Evolutionary conservation across 53 echinoderm and acorn worm genomes (phyloP).

Genomic region (Glandiceps talaboti): DNA sequence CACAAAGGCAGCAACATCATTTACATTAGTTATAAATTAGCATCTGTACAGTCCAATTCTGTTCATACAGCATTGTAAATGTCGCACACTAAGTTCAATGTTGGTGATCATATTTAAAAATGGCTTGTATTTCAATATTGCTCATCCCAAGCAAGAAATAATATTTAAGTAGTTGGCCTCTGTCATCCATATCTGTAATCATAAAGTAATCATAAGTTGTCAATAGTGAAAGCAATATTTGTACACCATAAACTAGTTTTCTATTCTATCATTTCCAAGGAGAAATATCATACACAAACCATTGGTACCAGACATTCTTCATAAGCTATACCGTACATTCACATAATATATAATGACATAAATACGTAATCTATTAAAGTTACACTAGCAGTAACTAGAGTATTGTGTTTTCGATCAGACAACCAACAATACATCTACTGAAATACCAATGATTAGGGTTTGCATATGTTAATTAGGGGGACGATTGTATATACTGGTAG

Average conservation of each 20-base stretch:
- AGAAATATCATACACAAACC: background rate
- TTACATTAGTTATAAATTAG: slow-evolving; percentile 4
- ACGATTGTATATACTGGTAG: too few relatives aligned
- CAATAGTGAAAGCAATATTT: background rate
- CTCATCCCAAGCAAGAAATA: slow-evolving; percentile 10
- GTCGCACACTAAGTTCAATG: background rate
- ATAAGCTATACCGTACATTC: too few relatives aligned
- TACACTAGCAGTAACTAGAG: too few relatives aligned
- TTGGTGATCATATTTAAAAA: background rate
- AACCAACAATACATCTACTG: background rate
- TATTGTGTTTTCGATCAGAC: background rate
- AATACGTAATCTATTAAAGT: too few relatives aligned
- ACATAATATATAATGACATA: too few relatives aligned
- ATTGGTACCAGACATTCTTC: too few relatives aligned
- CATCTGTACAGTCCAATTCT: slow-evolving; percentile 3
- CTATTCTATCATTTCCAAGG: background rate
- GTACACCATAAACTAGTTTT: background rate
- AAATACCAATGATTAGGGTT: too few relatives aligned
- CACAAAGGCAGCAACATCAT: slow-evolving; percentile 17
- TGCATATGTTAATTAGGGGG: too few relatives aligned
- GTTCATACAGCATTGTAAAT: slow-evolving; percentile 1
- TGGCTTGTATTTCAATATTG: slow-evolving; percentile 2
- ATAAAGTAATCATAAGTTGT: background rate
- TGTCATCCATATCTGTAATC: background rate
- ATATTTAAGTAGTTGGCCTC: background rate